phyloP scores from a whole-genome alignment of 2,888 invertebrate species.

The Maniola hyperantus region DNA sequence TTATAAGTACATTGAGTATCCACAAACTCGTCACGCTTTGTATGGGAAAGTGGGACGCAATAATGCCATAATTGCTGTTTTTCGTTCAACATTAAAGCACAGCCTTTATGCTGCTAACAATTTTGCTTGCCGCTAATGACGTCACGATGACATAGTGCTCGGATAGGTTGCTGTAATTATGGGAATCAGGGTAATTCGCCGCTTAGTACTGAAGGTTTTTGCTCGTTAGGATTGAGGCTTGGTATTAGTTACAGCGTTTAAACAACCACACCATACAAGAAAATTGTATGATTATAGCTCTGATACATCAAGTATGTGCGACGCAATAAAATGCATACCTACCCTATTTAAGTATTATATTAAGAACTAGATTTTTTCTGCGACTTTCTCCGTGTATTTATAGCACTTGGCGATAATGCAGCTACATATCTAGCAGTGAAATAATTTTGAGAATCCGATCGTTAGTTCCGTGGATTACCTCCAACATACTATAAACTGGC shows the following conservation, averaged over 20 bases:
- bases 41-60: conserved; percentile 36
- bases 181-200: conserved; percentile 75
- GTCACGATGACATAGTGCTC: conserved; percentile 77
- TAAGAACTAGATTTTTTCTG: no score
- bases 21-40: conserved; percentile 25
- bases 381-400: no score
- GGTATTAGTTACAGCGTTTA: conserved; percentile 39
- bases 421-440: no score
- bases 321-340: no score
- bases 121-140: conserved; percentile 76
- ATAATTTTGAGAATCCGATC: no score
- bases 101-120: conserved; percentile 55
- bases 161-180: conserved; percentile 75
- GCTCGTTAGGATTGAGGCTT: conserved; percentile 35
- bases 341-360: no score
- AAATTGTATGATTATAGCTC: no score
- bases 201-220: conserved; percentile 58
- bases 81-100: conserved; percentile 41
- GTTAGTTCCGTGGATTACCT: no score
- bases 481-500: no score
- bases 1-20: conserved; percentile 9
- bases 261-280: no score
- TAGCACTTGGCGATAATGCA: no score
- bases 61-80: conserved; percentile 39
- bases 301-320: no score